Percentiles rank a stretch among this genome's conserved stretches.
phyloP scores from a whole-genome alignment of 2,797 vertebrate species.

The Huso huso region DNA sequence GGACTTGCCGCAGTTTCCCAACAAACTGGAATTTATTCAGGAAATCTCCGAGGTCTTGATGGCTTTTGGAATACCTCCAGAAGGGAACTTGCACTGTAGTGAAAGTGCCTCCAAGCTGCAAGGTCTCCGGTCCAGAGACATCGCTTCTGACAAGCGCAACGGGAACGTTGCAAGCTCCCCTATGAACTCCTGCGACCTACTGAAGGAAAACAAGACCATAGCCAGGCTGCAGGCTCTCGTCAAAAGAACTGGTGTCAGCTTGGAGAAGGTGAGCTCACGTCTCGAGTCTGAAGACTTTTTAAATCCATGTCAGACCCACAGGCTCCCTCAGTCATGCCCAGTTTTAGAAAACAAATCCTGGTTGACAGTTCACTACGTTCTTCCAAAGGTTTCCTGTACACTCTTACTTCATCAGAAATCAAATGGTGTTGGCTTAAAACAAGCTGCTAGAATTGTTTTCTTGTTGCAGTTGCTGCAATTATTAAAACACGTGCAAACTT shows the following conservation, averaged over 20 bases:
- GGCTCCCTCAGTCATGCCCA: too few relatives aligned
- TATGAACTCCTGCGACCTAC: conserved; percentile 78
- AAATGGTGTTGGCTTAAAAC: too few relatives aligned
- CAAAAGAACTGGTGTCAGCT: conserved; percentile 90
- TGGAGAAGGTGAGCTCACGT: conserved; percentile 76
- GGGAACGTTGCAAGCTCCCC: conserved; percentile 84
- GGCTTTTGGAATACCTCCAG: conserved; percentile 82
- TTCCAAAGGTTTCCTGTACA: too few relatives aligned
- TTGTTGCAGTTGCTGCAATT: too few relatives aligned
- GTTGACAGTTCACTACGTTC: too few relatives aligned
- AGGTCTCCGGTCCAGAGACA: conserved; percentile 67
- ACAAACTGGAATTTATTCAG: conserved; percentile 95
- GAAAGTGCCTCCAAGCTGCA: conserved; percentile 76
- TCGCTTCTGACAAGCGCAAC: conserved; percentile 88
- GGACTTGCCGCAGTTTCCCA: conserved; percentile 95
- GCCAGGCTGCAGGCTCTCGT: conserved; percentile 91
- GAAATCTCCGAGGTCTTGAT: conserved; percentile 92
- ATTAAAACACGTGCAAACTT: too few relatives aligned
- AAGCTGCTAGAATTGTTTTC: too few relatives aligned
- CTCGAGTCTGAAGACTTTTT: too few relatives aligned
- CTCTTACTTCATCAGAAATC: too few relatives aligned
- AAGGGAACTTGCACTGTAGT: conserved; percentile 77
- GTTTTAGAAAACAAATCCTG: too few relatives aligned
- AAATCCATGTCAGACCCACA: too few relatives aligned
- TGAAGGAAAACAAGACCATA: conserved; percentile 93